phyloP scores from a whole-genome alignment of 2,113 vertebrate species.

The Misgurnus mizolepis region DNA sequence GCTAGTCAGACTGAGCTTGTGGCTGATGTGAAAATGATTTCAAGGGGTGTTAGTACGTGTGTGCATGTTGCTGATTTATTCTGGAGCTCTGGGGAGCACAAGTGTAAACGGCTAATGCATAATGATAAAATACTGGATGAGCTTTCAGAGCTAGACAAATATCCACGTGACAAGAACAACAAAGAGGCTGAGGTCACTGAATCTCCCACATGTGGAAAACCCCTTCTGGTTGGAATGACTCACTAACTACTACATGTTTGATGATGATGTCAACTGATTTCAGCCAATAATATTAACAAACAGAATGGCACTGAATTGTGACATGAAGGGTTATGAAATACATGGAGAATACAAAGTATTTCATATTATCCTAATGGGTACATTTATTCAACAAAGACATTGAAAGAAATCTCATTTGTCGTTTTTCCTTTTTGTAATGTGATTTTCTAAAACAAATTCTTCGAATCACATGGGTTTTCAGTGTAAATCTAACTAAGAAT shows the following conservation, averaged over 20 bases:
- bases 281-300: constrained; percentile 43
- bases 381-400: not conserved
- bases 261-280: constrained; percentile 55
- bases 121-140: constrained; percentile 24
- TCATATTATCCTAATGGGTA: not conserved
- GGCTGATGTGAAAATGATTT: not conserved
- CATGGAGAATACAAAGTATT: not conserved
- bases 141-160: constrained; percentile 26
- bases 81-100: not conserved
- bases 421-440: not conserved
- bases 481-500: constrained; percentile 32
- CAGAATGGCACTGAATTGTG: constrained; percentile 16
- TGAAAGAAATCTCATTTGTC: not conserved
- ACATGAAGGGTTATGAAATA: not conserved
- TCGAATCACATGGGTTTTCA: constrained; percentile 19
- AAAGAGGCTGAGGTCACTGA: constrained; percentile 64
- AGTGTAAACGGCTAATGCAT: constrained; percentile 25
- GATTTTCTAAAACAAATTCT: not conserved
- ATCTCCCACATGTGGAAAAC: constrained; percentile 65
- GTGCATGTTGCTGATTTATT: constrained; percentile 1
- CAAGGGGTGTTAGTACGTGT: constrained; percentile 12
- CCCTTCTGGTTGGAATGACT: constrained; percentile 68
- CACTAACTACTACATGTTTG: constrained; percentile 41
- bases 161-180: constrained; percentile 61
- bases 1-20: constrained; percentile 10